phyloP scores from a whole-genome alignment of 92 coral and sea anemone genomes.

The Parazoanthus darwini region DNA sequence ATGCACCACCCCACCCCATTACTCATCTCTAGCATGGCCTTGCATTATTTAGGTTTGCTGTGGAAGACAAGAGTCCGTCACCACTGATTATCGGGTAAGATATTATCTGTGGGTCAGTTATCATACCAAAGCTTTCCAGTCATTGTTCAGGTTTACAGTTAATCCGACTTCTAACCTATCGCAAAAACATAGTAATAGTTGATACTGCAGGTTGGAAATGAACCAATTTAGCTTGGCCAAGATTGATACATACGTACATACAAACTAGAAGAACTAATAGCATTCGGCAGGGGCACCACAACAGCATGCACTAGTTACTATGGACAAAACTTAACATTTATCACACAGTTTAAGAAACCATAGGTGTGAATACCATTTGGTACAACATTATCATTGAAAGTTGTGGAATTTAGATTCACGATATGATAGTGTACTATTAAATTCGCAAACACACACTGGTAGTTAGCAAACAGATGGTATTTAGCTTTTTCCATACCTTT shows the following conservation, averaged over 20 bases:
- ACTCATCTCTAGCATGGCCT: not conserved
- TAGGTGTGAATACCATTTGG: not conserved
- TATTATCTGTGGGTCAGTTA: too few species aligned
- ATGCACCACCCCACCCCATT: not conserved
- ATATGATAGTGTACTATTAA: not conserved
- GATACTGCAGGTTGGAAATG: too few species aligned
- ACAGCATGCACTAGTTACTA: too few species aligned
- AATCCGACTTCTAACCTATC: not conserved
- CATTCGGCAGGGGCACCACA: too few species aligned
- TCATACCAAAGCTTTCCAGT: too few species aligned
- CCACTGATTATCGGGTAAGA: constrained; percentile 8
- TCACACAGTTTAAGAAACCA: too few species aligned
- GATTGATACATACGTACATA: not conserved
- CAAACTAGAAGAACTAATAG: too few species aligned
- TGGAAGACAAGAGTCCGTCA: constrained; percentile 34
- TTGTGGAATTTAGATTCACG: not conserved
- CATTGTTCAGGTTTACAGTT: not conserved
- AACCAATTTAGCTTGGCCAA: too few species aligned
- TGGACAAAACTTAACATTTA: too few species aligned
- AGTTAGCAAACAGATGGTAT: too few species aligned
- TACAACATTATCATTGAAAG: not conserved
- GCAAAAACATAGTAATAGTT: too few species aligned
- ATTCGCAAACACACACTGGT: too few species aligned
- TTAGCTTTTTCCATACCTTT: not conserved
- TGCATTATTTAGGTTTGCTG: constrained; percentile 22